These are phyloP conservation scores for Papilio polytes DNA, from an alignment of 1,140 invertebrate genomes.

Conservation along the genomic window DNA sequence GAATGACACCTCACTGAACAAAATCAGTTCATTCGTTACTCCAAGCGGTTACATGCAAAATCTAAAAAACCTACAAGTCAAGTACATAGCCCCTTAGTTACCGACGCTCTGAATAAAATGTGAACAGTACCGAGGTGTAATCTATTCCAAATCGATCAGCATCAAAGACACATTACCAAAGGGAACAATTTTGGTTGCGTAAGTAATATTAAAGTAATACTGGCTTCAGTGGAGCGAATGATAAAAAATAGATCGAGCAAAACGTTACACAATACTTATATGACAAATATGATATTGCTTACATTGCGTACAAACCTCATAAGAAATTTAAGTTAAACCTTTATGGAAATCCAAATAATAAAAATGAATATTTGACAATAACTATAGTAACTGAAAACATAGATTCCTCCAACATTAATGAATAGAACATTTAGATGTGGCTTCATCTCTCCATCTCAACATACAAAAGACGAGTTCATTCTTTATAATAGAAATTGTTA, in stretches of 20 bases:
- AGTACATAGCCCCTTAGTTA: neutral
- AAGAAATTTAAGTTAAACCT: too few relatives aligned
- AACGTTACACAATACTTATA: neutral
- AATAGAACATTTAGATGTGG: neutral
- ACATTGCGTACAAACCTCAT: neutral
- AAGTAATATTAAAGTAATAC: neutral
- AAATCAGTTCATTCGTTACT: neutral
- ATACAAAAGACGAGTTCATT: slow-evolving; percentile 6
- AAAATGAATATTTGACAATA: neutral
- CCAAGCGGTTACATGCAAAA: neutral
- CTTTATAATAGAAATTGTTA: slow-evolving; percentile 12
- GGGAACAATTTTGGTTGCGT: neutral
- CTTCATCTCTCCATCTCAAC: neutral
- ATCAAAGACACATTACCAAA: neutral
- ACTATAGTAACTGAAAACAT: neutral
- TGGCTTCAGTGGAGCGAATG: neutral
- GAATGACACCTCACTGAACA: neutral
- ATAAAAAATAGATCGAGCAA: neutral
- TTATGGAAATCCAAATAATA: too few relatives aligned
- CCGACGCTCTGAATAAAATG: neutral
- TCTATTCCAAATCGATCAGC: neutral
- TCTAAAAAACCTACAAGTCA: neutral
- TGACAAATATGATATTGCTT: neutral
- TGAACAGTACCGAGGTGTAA: neutral
- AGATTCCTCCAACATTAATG: neutral